Base-by-base conservation (phyloP, 2,113 vertebrate genomes). In the Tylochromis polylepis region DNA sequence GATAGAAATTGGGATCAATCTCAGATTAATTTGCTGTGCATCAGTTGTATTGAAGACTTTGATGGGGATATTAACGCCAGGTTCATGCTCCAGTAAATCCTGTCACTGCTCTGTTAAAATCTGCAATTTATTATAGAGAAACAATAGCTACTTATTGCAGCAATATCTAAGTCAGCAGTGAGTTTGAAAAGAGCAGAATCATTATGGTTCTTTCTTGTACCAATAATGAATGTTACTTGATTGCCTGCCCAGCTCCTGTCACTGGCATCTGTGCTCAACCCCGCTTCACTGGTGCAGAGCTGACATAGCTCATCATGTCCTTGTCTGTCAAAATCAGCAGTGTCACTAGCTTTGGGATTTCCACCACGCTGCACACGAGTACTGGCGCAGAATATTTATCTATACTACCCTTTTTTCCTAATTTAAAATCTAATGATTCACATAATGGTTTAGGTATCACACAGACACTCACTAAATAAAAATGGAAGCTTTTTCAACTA, bases 301-400 rank as follows among this genome's bases (percentile, higher is more conserved):
- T 86, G 85, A 92, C 87, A 58, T 2, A 49, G 34, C 81, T 92
- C 92, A 90, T 91, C 85, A 89, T 92, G 87, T 92, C 84, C 62
- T 83, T 86, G 70, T 86, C 86, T 3, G 8, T 93, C 85, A 84
- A 83, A 58, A 89, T 89, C 90, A 87, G 62, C 11, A 56, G 60
- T 53, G 53, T 86, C 53, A 59, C 58, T 46, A 67, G 31, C 27
- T 85, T 84, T 43, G 49, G 22, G 55, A 27, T 91, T 91, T 86
- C 31, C 85, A 59, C 51, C 56, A 79, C 67, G 51, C 27, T 83
- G 83, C 36, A 80, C n/a, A 38, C 2, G 56, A 79, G 58, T 27
- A 81, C 56, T 56, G 77, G 5, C 12, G 12, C 12, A n/a, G 51
- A n/a, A 16, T 79, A 41, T 79, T 79, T 77, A 77, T 77, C 27